Base-by-base conservation (phyloP, 2,888 invertebrate genomes). In the Aspidapion aeneum region DNA sequence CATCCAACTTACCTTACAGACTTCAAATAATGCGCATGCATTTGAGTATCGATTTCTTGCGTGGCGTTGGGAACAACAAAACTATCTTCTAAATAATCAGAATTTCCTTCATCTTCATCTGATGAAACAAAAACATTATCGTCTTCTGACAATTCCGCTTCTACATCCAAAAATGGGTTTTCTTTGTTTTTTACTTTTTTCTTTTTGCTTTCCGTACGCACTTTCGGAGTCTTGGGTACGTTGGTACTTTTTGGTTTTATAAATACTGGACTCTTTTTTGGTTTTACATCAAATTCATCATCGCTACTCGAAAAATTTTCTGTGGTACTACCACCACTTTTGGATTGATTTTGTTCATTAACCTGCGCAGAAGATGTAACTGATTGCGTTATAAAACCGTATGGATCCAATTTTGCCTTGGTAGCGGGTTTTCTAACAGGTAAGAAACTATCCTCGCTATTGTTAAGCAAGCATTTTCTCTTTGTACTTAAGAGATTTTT, bases 1-100 rank as follows among this genome's bases (percentile, higher is more conserved):
- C n/a, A n/a, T n/a, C n/a, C n/a, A 17, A 62, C 59, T 80, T 74
- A 85, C 86, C 80, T 86, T 48, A 86, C 77, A 9, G 87, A 85
- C 69, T 87, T 83, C 54, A 92, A 78, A 77, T 92, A 93, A 63
- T 86, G 82, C 0, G 85, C 87, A 18, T 87, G 85, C 81, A 88
- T 87, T 69, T 87, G 85, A 0, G 82, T 80, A 16, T 75, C 80
- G 2, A 82, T 75, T 63, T 83, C 79, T 57, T 83, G 83, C 1
- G 85, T 84, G 60, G 76, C 74, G 61, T 77, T 75, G 65, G 87
- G 86, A 69, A 86, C 84, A 57, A 81, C 79, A 63, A 87, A 84
- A 80, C 87, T 84, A 71, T 82, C 78, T 69, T 83, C 76, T 75
- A 82, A 78, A 74, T 78, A 56, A 73, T 83, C 78, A 68, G 70